phyloP scores from a whole-genome alignment of 2,113 vertebrate genomes.

The Ammospiza caudacuta region DNA sequence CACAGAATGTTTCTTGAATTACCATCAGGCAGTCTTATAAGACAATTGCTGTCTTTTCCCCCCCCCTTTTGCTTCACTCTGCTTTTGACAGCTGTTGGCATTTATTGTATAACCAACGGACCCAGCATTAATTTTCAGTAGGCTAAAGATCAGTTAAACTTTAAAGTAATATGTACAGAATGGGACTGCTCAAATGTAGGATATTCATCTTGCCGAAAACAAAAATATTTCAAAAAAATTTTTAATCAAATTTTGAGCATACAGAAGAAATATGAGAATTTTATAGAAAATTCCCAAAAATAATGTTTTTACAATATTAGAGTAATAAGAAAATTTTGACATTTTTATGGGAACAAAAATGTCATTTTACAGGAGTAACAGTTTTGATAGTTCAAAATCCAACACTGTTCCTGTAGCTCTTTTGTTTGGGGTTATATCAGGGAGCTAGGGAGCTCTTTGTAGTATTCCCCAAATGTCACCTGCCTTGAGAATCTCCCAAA shows the following conservation, averaged over 20 bases:
- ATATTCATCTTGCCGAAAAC: background rate
- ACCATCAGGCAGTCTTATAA: slow-evolving; percentile 68
- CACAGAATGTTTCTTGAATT: slow-evolving; percentile 70
- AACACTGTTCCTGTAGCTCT: background rate
- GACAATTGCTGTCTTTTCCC: slow-evolving; percentile 78
- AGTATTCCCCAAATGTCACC: background rate
- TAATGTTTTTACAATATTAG: background rate
- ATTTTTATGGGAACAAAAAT: background rate
- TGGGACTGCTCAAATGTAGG: background rate
- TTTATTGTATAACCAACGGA: slow-evolving; percentile 9
- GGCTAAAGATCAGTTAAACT: background rate
- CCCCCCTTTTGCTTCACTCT: slow-evolving; percentile 7
- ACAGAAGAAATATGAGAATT: background rate
- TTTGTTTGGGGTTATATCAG: background rate
- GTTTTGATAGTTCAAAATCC: background rate
- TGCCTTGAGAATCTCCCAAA: background rate
- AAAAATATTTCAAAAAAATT: background rate
- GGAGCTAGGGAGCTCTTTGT: background rate
- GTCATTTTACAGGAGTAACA: background rate
- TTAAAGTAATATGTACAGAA: background rate
- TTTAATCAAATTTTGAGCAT: background rate
- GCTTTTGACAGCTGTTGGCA: slow-evolving; percentile 52
- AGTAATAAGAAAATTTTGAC: background rate
- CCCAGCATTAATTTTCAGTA: background rate
- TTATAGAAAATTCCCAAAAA: background rate